Conservation (phyloP, 2,888 invertebrate genomes). For the Pediacus dermestoides region DNA sequence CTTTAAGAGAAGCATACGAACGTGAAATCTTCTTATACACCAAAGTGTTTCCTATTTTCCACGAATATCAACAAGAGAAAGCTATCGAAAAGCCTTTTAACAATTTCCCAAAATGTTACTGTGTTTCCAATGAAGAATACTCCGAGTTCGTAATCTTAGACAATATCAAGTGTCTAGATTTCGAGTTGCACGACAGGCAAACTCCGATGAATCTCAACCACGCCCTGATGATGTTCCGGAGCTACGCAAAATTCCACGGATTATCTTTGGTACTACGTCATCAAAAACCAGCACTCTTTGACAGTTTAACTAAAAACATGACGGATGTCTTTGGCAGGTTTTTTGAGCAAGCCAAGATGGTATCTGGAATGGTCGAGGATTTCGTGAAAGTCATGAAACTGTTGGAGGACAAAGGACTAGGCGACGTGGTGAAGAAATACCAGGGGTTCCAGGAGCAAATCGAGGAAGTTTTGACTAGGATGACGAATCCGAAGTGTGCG, state of each 20-base stretch:
- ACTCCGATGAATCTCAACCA: slow-evolving; percentile 36
- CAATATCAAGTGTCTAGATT: slow-evolving; percentile 31
- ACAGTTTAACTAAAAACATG: slow-evolving; percentile 27
- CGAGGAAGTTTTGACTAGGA: slow-evolving; percentile 16
- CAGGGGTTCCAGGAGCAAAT: slow-evolving; percentile 19
- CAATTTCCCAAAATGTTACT: slow-evolving; percentile 31
- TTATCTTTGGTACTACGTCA: slow-evolving; percentile 27
- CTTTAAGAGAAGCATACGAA: slow-evolving; percentile 23
- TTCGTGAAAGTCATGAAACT: slow-evolving; percentile 21
- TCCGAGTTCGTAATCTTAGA: slow-evolving; percentile 33
- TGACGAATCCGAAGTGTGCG: background rate
- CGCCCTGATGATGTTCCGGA: slow-evolving; percentile 22
- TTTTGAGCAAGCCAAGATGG: slow-evolving; percentile 22
- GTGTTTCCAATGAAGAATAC: slow-evolving; percentile 23
- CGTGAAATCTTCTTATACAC: slow-evolving; percentile 26
- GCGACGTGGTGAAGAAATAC: slow-evolving; percentile 21
- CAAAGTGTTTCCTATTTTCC: slow-evolving; percentile 27
- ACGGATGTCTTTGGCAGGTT: slow-evolving; percentile 27
- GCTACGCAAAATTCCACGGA: slow-evolving; percentile 32
- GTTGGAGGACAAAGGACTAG: slow-evolving; percentile 17
- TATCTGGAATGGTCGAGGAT: slow-evolving; percentile 12
- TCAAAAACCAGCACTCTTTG: slow-evolving; percentile 25
- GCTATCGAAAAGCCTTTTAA: slow-evolving; percentile 17
- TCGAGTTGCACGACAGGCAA: slow-evolving; percentile 30
- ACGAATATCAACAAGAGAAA: slow-evolving; percentile 24